phyloP scores from a whole-genome alignment of 2,797 vertebrate genomes.

The Eremophila alpestris region DNA sequence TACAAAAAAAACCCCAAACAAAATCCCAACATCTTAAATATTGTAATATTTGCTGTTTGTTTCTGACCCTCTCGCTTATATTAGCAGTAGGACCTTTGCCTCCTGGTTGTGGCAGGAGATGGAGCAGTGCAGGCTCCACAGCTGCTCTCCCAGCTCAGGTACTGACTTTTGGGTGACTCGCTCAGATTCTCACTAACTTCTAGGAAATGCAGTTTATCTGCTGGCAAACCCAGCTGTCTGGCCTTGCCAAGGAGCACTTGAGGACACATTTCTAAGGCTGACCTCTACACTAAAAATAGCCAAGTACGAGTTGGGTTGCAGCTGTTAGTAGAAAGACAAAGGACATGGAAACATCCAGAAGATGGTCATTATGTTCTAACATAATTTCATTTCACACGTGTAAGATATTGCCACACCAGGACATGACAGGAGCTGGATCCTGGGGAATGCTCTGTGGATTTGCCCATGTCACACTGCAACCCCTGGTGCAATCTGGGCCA shows the following conservation, averaged over 20 bases:
- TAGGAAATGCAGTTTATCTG: conserved; percentile 7
- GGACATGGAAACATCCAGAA: neutral
- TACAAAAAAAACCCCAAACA: too few species aligned
- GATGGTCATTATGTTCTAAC: neutral
- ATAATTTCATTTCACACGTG: neutral
- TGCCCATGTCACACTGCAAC: neutral
- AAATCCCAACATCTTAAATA: neutral
- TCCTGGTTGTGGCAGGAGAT: neutral
- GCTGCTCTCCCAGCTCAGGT: neutral
- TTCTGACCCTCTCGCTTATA: neutral
- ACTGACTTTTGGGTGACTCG: neutral
- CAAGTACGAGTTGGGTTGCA: neutral
- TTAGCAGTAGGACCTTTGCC: neutral
- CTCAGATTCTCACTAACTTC: conserved; percentile 23
- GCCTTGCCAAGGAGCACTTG: conserved; percentile 25
- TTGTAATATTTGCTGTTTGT: neutral
- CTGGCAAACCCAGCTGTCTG: neutral
- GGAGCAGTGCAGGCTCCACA: neutral
- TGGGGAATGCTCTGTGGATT: neutral
- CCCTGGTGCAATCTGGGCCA: neutral
- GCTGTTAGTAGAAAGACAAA: conserved; percentile 27
- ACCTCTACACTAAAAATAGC: conserved; percentile 30
- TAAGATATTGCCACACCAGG: neutral
- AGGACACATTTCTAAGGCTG: conserved; percentile 13
- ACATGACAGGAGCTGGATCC: neutral